Conservation (phyloP, 2,113 vertebrate genomes). For the Stigmatopora argus region DNA sequence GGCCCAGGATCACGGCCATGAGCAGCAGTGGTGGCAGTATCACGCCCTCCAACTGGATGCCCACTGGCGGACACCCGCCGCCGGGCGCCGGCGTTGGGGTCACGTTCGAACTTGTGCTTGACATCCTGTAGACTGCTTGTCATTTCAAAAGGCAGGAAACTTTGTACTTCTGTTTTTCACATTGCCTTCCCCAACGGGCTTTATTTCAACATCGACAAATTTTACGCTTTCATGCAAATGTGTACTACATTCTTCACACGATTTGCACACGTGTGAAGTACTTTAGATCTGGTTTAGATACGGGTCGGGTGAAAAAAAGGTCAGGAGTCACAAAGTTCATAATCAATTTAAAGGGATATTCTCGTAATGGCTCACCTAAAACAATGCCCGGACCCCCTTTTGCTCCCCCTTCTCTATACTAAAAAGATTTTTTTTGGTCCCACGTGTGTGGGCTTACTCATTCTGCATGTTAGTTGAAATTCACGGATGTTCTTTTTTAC, state of each 20-base stretch:
- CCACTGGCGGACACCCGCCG: constrained; percentile 48
- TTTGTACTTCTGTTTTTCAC: constrained; percentile 21
- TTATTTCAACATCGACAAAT: neutral
- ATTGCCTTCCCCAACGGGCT: neutral
- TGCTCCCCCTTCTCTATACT: no score
- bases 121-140: neutral
- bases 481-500: no score
- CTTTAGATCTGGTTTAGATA: no score
- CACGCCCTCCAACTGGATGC: constrained; percentile 51
- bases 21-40: constrained; percentile 60
- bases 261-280: neutral
- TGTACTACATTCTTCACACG: neutral
- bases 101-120: neutral
- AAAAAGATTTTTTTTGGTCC: no score
- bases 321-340: no score
- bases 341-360: no score
- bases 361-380: no score
- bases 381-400: no score
- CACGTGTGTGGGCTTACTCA: no score
- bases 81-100: neutral
- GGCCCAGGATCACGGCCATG: constrained; percentile 62
- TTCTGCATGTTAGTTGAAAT: no score
- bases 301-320: no score
- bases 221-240: neutral
- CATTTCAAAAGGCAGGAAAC: constrained; percentile 15